phyloP scores from a whole-genome alignment of 2,113 vertebrate species.

The Trogon surrucura region DNA sequence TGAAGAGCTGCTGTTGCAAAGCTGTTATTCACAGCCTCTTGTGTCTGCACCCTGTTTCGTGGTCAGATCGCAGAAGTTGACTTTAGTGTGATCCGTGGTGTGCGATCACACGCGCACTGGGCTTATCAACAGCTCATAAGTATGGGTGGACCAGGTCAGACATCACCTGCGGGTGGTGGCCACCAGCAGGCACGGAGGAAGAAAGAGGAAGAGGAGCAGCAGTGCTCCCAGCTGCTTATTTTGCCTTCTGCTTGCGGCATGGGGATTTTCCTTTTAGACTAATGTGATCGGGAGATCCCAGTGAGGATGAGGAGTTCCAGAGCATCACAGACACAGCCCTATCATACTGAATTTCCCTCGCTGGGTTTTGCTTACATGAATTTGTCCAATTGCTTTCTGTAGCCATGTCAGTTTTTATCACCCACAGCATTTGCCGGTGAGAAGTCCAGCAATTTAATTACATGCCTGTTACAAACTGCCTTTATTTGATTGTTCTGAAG shows the following conservation, averaged over 20 bases:
- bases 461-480: neutral
- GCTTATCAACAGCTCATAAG: neutral
- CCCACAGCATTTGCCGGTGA: neutral
- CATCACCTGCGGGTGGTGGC: neutral
- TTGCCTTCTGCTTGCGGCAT: neutral
- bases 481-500: neutral
- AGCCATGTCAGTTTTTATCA: fast-evolving
- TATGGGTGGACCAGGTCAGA: neutral
- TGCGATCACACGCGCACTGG: fast-evolving
- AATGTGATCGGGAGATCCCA: neutral
- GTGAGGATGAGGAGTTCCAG: neutral
- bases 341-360: fast-evolving
- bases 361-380: neutral
- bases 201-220: neutral
- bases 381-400: neutral
- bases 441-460: neutral
- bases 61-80: fast-evolving
- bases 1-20: neutral
- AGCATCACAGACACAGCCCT: neutral
- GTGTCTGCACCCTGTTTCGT: fast-evolving
- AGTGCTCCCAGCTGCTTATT: neutral
- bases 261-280: neutral
- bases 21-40: fast-evolving
- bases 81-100: fast-evolving
- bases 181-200: neutral